These are phyloP conservation scores for Melanophora roralis DNA, from an alignment of 2,888 invertebrate genomes.

Conservation along the genomic window DNA sequence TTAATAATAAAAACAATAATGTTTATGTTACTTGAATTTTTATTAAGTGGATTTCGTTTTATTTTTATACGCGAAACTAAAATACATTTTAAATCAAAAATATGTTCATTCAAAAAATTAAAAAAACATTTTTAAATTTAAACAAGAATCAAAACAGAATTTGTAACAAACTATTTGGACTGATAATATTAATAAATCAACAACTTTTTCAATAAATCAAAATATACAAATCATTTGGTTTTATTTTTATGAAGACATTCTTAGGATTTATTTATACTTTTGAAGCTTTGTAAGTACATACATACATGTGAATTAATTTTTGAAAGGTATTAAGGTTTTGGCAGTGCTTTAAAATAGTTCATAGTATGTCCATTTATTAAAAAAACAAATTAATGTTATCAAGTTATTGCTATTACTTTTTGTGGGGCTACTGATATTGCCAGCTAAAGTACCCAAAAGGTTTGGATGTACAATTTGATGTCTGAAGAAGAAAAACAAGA, in stretches of 20 bases:
- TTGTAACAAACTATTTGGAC: constrained; percentile 42
- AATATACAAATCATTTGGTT: constrained; percentile 11
- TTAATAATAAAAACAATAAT: constrained; percentile 17
- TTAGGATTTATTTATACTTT: neutral
- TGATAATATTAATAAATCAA: constrained; percentile 54
- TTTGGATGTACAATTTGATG: no score
- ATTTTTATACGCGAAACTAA: constrained; percentile 41
- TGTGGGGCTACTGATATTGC: no score
- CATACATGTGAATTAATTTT: neutral
- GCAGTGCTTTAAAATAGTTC: neutral
- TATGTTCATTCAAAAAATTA: constrained; percentile 6
- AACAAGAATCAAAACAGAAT: constrained; percentile 9
- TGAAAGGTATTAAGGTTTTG: neutral
- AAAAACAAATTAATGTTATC: no score
- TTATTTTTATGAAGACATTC: constrained; percentile 14
- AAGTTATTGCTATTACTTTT: no score
- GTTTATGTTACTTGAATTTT: constrained; percentile 45
- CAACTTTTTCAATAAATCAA: constrained; percentile 41
- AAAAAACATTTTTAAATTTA: neutral
- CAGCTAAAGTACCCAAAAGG: no score
- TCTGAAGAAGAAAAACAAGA: no score
- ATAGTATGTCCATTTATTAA: no score
- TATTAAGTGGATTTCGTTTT: constrained; percentile 45
- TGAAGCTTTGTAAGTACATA: neutral
- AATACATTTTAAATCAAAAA: constrained; percentile 3